phyloP scores from a whole-genome alignment of 2,797 vertebrate species.

The Chelonia mydas region DNA sequence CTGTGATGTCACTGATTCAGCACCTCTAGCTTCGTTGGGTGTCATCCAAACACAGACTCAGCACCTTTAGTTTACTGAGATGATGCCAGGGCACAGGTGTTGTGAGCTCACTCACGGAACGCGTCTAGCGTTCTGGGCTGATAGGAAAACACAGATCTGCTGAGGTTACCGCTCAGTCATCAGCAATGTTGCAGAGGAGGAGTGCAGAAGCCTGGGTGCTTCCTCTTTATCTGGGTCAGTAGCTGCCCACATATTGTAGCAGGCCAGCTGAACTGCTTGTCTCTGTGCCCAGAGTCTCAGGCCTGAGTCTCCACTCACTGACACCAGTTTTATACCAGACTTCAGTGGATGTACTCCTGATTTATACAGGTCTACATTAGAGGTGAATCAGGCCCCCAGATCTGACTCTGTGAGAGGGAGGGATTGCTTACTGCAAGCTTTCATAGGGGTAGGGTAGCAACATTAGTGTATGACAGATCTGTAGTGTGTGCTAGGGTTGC shows the following conservation, averaged over 20 bases:
- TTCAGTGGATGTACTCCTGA: neutral
- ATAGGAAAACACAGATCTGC: neutral
- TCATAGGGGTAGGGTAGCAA: neutral
- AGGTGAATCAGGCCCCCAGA: slow-evolving; percentile 11
- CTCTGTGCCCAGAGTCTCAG: neutral
- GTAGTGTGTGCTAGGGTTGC: neutral
- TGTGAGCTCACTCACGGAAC: neutral
- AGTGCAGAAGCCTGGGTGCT: neutral
- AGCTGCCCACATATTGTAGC: neutral
- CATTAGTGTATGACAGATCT: neutral
- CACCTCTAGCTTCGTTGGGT: slow-evolving; percentile 3
- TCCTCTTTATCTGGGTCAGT: neutral
- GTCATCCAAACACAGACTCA: slow-evolving; percentile 47
- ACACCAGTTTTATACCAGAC: neutral
- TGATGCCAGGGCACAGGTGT: neutral
- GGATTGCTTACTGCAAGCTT: neutral
- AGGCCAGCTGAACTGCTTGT: rapidly evolving
- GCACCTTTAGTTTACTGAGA: neutral
- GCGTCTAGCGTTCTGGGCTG: neutral
- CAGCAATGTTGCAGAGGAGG: neutral
- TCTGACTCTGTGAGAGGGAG: neutral
- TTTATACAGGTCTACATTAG: neutral
- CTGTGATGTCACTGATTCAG: slow-evolving; percentile 20
- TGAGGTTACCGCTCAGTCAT: neutral
- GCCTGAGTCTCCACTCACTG: neutral